Conservation (phyloP, 1,140 invertebrate genomes). For the Eumaeus atala region DNA sequence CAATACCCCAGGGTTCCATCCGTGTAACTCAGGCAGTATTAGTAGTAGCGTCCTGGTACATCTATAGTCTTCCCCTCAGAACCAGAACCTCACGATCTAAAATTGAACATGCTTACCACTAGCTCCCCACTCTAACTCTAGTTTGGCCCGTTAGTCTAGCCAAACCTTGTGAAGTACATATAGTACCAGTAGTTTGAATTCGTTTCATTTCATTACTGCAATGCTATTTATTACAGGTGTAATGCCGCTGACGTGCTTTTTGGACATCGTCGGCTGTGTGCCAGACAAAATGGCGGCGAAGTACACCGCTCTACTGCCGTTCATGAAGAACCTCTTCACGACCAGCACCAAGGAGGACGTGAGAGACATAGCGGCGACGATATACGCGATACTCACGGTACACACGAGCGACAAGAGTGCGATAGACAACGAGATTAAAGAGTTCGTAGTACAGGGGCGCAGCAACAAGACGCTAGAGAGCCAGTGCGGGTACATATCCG, state of each 20-base stretch:
- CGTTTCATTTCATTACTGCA: no score
- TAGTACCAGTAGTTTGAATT: no score
- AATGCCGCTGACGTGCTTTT: constrained; percentile 80
- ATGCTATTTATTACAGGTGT: constrained; percentile 71
- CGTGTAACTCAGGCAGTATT: no score
- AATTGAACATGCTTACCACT: no score
- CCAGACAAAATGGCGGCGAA: constrained; percentile 76
- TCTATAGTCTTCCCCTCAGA: no score
- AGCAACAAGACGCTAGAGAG: constrained; percentile 78
- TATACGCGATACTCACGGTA: constrained; percentile 81
- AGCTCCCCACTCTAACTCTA: no score
- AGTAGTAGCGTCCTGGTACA: no score
- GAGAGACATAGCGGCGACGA: constrained; percentile 79
- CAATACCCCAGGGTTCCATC: no score
- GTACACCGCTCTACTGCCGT: constrained; percentile 76
- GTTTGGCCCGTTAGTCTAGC: no score
- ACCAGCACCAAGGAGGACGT: constrained; percentile 84
- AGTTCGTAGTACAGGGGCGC: constrained; percentile 71
- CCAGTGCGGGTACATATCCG: constrained; percentile 83
- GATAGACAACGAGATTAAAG: constrained; percentile 75
- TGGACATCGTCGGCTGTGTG: constrained; percentile 83
- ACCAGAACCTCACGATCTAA: no score
- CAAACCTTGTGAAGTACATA: no score
- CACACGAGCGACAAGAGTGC: constrained; percentile 66
- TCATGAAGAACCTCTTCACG: constrained; percentile 78